Base-by-base conservation (phyloP, 2,113 vertebrate species). In the Agelaius tricolor region DNA sequence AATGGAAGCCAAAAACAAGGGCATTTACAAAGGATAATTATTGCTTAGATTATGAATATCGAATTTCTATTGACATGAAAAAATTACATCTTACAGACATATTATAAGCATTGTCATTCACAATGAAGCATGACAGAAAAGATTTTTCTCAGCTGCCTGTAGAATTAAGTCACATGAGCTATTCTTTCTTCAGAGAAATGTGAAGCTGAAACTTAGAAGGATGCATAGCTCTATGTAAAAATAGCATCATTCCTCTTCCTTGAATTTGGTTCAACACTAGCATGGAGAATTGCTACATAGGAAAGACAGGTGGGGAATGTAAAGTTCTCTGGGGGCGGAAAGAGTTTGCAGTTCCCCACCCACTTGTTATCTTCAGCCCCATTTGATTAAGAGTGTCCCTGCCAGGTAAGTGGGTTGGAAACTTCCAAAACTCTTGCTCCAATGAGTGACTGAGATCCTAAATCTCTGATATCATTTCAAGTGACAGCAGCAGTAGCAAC, bases 11-110 rank as follows among this genome's bases (percentile, higher is more conserved):
- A 91, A 93, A 97, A 96, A 11, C 79, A 97, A 91, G 39, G 30
- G 33, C 74, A 92, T 91, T 96, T 94, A 96, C 65, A 92, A 93
- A 97, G 74, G 90, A 87, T 94, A 90, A 82, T 95, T 95, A 92
- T 85, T 95, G 73, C 93, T 96, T 94, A 73, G 74, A 93, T 96
- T 97, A 95, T 95, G 95, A 93, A 92, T 96, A 96, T 96, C 72
- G 93, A 92, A 85, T 95, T 96, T 89, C 89, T 86, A 95, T 90
- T 90, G 96, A 94, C 79, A 67, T 75, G 89, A 89, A 97, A 95
- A 89, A 89, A 95, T 72, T 74, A 51, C 10, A 82, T 84, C 92
- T 96, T 93, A 49, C 54, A 66, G 63, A 92, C 86, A 92, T 95
- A 92, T 95, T 87, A 74, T 89, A 94, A 89, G 73, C 83, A 75